phyloP scores from a whole-genome alignment of 2,888 invertebrate species.

The Rhorus exstirpatorius region DNA sequence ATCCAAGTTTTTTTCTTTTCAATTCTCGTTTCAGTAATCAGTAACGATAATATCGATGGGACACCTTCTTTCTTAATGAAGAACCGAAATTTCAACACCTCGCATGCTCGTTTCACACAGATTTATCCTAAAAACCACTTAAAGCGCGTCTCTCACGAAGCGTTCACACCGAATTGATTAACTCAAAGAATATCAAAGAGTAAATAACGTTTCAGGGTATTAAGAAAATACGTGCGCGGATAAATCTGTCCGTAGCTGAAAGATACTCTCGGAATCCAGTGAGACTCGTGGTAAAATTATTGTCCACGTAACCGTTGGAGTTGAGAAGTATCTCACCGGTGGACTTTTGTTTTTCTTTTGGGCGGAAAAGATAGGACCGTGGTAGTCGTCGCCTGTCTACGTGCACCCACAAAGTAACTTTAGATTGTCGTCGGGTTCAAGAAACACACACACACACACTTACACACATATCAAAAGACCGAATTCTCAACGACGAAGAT shows the following conservation, averaged over 20 bases:
- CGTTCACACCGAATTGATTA: constrained; percentile 47
- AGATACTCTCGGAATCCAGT: constrained; percentile 68
- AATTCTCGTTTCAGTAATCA: constrained; percentile 12
- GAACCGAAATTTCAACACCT: not conserved
- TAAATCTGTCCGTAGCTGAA: constrained; percentile 78
- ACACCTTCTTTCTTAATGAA: constrained; percentile 3
- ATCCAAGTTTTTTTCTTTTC: too few species aligned
- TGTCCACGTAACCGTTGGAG: constrained; percentile 54
- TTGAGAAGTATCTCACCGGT: constrained; percentile 16
- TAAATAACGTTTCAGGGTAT: constrained; percentile 39
- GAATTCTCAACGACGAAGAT: too few species aligned
- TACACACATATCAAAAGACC: not conserved
- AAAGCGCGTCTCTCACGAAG: not conserved
- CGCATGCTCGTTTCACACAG: not conserved
- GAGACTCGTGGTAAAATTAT: constrained; percentile 69
- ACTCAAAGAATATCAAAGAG: constrained; percentile 11
- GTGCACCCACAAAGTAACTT: constrained; percentile 73
- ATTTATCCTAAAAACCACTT: constrained; percentile 14
- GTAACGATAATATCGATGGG: constrained; percentile 1
- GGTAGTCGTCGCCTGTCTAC: constrained; percentile 19
- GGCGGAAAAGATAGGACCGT: constrained; percentile 1
- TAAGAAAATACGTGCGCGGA: constrained; percentile 81
- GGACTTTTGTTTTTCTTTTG: constrained; percentile 74
- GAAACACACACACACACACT: constrained; percentile 3
- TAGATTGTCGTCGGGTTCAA: constrained; percentile 70